Evolutionary conservation across 2,113 vertebrate species (phyloP).

Genomic region (Osmerus mordax): DNA sequence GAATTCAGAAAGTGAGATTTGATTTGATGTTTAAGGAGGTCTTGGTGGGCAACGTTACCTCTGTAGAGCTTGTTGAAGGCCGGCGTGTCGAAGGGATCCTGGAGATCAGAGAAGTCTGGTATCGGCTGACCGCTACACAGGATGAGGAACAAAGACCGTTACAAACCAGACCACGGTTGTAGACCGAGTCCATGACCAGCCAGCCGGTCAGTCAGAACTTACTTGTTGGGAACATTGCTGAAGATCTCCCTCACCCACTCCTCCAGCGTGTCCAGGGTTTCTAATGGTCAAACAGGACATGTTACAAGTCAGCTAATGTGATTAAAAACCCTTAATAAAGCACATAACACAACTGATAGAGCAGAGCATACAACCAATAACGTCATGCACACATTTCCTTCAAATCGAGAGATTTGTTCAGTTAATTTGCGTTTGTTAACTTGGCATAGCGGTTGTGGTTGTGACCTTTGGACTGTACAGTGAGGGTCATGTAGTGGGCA

Average conservation of each 20-base stretch:
- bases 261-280: slow-evolving; percentile 91
- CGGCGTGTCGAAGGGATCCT: slow-evolving; percentile 89
- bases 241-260: slow-evolving; percentile 94
- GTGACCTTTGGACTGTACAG: slow-evolving; percentile 92
- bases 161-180: background rate
- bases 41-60: slow-evolving; percentile 67
- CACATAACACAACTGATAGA: too few species aligned
- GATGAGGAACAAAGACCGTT: background rate
- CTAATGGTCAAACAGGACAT: slow-evolving; percentile 57
- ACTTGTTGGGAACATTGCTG: slow-evolving; percentile 92
- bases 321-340: too few species aligned
- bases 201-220: slow-evolving; percentile 45
- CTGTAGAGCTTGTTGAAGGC: slow-evolving; percentile 90
- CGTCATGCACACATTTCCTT: too few species aligned
- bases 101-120: slow-evolving; percentile 83
- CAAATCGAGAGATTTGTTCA: too few species aligned
- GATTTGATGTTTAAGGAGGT: too few species aligned
- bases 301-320: background rate
- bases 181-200: background rate
- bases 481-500: slow-evolving; percentile 93
- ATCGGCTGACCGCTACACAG: slow-evolving; percentile 74
- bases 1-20: too few species aligned
- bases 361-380: too few species aligned
- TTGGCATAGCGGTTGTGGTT: background rate
- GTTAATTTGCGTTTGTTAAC: background rate